These are phyloP conservation scores for Battus philenor DNA, from an alignment of 1,140 invertebrate species.

Conservation along the genomic window DNA sequence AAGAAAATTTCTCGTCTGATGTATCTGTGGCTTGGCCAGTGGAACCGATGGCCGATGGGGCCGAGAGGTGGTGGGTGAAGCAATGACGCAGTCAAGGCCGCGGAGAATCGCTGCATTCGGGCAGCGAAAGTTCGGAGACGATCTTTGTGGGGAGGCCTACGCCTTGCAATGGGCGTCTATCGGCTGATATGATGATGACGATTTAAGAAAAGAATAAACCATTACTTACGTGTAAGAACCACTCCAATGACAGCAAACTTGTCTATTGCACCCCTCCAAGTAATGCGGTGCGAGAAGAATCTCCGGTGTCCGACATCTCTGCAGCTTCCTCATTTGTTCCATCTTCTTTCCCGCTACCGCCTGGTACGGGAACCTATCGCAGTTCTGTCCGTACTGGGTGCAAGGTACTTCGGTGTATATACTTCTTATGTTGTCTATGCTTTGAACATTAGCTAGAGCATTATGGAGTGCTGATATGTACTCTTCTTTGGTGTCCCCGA, in stretches of 20 bases:
- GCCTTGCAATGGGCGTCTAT: too few relatives aligned
- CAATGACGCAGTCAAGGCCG: too few relatives aligned
- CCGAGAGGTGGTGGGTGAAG: too few relatives aligned
- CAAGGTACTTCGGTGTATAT: slow-evolving; percentile 38
- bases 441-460: slow-evolving; percentile 40
- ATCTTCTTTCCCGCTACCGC: slow-evolving; percentile 41
- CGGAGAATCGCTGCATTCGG: too few relatives aligned
- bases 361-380: slow-evolving; percentile 45
- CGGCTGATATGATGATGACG: too few relatives aligned
- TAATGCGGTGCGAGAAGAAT: slow-evolving; percentile 86
- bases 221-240: slow-evolving; percentile 63
- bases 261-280: slow-evolving; percentile 63
- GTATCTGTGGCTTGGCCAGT: too few relatives aligned
- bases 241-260: slow-evolving; percentile 73
- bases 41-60: too few relatives aligned
- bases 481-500: slow-evolving; percentile 43
- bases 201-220: too few relatives aligned
- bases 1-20: too few relatives aligned
- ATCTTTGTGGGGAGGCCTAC: too few relatives aligned
- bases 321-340: slow-evolving; percentile 67
- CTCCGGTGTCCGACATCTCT: slow-evolving; percentile 83
- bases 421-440: slow-evolving; percentile 43
- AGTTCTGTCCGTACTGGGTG: slow-evolving; percentile 45
- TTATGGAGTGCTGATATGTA: slow-evolving; percentile 44
- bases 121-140: too few relatives aligned